Conservation (phyloP, 2,113 vertebrate genomes). For the Mugil cephalus region DNA sequence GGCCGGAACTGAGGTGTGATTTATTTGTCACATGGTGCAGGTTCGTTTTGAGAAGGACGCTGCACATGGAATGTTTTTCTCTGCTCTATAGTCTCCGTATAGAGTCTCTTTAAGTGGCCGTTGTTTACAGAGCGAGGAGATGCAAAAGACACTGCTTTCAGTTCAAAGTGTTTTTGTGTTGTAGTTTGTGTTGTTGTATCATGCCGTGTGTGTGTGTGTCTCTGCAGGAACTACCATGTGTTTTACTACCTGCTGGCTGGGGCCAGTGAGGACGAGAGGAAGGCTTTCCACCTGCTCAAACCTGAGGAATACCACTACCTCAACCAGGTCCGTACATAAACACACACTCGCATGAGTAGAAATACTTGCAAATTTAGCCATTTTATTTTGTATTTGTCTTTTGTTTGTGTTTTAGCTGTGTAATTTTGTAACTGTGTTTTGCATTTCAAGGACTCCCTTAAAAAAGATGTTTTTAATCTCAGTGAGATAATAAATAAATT, state of each 20-base stretch:
- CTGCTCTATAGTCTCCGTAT: no score
- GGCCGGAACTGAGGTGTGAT: not conserved
- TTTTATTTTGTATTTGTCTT: no score
- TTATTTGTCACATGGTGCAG: slow-evolving; percentile 26
- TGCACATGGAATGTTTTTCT: not conserved
- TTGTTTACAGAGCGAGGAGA: no score
- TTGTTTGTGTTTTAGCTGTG: no score
- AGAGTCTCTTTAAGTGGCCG: no score
- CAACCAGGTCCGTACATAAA: slow-evolving; percentile 88
- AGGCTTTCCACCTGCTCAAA: slow-evolving; percentile 92
- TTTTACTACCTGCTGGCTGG: slow-evolving; percentile 98
- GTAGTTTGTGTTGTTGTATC: slow-evolving; percentile 18
- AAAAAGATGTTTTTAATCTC: no score
- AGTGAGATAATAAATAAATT: no score
- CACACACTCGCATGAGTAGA: slow-evolving; percentile 14
- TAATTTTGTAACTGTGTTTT: no score
- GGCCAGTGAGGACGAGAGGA: slow-evolving; percentile 93
- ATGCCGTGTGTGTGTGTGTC: slow-evolving; percentile 39
- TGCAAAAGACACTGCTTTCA: no score
- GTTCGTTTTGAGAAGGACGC: slow-evolving; percentile 20
- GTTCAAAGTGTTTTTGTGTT: not conserved
- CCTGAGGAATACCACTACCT: slow-evolving; percentile 98
- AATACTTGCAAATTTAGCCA: not conserved
- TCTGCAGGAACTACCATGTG: slow-evolving; percentile 94
- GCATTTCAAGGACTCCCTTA: no score